phyloP scores from a whole-genome alignment of 2,888 invertebrate species.

The Agrilus biguttatus region DNA sequence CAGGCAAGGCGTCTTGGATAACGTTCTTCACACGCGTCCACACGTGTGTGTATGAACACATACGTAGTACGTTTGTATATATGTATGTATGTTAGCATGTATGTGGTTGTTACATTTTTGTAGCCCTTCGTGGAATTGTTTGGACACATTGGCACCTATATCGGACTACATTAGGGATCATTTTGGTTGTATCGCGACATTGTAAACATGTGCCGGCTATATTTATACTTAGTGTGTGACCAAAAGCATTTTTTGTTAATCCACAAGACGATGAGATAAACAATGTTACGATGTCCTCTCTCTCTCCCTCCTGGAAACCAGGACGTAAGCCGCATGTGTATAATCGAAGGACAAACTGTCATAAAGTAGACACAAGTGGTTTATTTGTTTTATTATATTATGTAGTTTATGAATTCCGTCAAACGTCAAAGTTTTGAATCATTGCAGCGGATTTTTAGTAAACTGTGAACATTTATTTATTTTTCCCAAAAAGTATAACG shows the following conservation, averaged over 20 bases:
- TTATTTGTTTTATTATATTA: too few relatives aligned
- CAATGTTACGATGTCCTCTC: constrained; percentile 9
- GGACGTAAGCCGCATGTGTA: background rate
- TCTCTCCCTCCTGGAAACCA: too few relatives aligned
- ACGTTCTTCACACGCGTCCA: constrained; percentile 29
- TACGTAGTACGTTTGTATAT: too few relatives aligned
- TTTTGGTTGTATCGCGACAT: background rate
- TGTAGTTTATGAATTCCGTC: too few relatives aligned
- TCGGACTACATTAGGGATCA: constrained; percentile 3
- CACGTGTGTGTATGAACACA: constrained; percentile 17
- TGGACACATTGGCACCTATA: too few relatives aligned
- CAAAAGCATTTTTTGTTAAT: constrained; percentile 20
- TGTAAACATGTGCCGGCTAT: constrained; percentile 20
- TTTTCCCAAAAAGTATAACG: too few relatives aligned
- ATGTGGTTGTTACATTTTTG: background rate
- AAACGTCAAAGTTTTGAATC: too few relatives aligned
- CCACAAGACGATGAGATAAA: constrained; percentile 19
- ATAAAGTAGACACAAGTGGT: background rate
- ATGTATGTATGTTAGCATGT: too few relatives aligned
- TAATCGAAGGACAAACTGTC: background rate
- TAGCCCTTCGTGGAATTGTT: background rate
- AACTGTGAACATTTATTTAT: too few relatives aligned
- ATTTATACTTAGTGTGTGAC: constrained; percentile 22
- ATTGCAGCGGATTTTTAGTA: too few relatives aligned
- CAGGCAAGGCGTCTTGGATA: constrained; percentile 17